phyloP scores from a whole-genome alignment of 2,797 vertebrate genomes.

The Megalops cyprinoides region DNA sequence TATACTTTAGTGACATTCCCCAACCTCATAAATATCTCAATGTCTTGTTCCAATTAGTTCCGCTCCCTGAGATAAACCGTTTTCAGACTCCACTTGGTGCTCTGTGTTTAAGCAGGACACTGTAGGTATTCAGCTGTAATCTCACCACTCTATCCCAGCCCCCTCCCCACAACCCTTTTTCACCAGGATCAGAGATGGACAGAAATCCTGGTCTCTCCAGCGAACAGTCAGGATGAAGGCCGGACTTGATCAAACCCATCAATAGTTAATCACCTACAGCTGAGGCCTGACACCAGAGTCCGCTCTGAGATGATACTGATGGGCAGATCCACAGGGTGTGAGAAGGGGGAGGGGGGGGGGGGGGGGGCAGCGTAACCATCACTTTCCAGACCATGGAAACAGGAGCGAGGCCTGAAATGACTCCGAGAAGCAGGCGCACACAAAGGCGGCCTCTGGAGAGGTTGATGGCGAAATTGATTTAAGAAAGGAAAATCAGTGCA shows the following conservation, averaged over 20 bases:
- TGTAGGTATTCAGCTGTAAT: background rate
- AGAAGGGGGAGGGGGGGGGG: background rate
- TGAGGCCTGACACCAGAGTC: background rate
- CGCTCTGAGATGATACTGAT: background rate
- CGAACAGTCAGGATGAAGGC: background rate
- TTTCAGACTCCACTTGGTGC: background rate
- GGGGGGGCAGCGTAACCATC: background rate
- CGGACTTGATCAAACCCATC: conserved; percentile 14
- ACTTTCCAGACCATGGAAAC: background rate
- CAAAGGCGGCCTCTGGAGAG: background rate
- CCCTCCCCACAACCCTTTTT: background rate
- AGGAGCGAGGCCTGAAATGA: background rate
- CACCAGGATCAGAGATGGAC: background rate
- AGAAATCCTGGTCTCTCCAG: too few species aligned
- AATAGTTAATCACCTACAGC: conserved; percentile 7
- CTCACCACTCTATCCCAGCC: background rate
- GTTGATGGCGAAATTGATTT: background rate
- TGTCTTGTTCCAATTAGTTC: background rate
- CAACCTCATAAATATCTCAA: too few species aligned
- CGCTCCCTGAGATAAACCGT: background rate
- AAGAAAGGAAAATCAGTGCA: too few species aligned
- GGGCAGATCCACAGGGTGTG: background rate
- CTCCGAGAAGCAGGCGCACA: background rate
- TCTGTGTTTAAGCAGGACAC: background rate
- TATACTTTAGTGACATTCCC: too few species aligned